phyloP scores from a whole-genome alignment of 2,113 vertebrate species.

The Tragelaphus buxtoni region DNA sequence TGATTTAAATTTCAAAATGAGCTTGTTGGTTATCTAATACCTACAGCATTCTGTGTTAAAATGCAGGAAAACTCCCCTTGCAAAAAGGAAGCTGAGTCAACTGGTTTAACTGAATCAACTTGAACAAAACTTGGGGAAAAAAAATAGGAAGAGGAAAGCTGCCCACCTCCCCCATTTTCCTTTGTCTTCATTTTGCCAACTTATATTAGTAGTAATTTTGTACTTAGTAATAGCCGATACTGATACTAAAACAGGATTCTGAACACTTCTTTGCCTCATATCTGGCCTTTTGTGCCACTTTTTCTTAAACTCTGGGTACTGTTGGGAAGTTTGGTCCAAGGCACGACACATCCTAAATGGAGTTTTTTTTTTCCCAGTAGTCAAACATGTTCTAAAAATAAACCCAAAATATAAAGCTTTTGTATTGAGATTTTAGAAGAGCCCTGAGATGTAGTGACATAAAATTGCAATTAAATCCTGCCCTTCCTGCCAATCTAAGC shows the following conservation, averaged over 20 bases:
- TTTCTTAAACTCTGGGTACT: neutral
- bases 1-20: neutral
- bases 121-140: neutral
- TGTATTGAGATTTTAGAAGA: neutral
- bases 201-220: neutral
- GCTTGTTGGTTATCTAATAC: constrained; percentile 4
- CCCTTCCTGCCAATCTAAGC: neutral
- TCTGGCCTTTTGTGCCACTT: neutral
- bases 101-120: neutral
- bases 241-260: too few relatives aligned
- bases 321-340: neutral
- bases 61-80: neutral
- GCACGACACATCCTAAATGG: neutral
- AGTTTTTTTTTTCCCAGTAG: neutral
- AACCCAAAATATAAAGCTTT: neutral
- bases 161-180: neutral
- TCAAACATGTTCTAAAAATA: neutral
- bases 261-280: fast-evolving
- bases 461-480: neutral
- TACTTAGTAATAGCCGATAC: neutral
- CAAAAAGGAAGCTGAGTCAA: neutral
- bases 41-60: neutral
- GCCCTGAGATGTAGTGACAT: neutral
- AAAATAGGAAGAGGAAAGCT: neutral
- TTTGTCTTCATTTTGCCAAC: neutral